Conservation (phyloP, 2,888 invertebrate species). For the Erebia aethiops region DNA sequence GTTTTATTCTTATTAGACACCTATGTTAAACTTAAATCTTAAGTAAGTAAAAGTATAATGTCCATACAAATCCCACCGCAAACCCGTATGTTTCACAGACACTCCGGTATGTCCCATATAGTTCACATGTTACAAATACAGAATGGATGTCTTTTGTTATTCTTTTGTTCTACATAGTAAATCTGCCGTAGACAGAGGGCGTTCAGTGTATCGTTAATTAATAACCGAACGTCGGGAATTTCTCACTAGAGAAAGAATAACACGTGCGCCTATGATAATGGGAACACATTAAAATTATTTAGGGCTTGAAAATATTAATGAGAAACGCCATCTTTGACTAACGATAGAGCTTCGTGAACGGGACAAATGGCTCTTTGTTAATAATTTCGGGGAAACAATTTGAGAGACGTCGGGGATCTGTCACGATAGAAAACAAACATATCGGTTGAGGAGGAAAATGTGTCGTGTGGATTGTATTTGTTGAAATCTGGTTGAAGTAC, state of each 20-base stretch:
- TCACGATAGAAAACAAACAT: slow-evolving; percentile 26
- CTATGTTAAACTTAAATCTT: background rate
- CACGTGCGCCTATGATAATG: slow-evolving; percentile 73
- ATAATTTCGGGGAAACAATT: slow-evolving; percentile 39
- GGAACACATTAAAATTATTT: slow-evolving; percentile 75
- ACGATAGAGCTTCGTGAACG: slow-evolving; percentile 50
- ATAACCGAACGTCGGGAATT: slow-evolving; percentile 61
- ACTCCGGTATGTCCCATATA: slow-evolving; percentile 53
- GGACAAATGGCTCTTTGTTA: slow-evolving; percentile 41
- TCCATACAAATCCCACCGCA: slow-evolving; percentile 48
- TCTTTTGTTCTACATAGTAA: slow-evolving; percentile 76
- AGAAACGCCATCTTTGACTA: slow-evolving; percentile 64
- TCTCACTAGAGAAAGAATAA: slow-evolving; percentile 58
- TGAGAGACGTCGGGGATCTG: slow-evolving; percentile 26
- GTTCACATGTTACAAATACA: slow-evolving; percentile 69
- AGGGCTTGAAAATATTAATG: slow-evolving; percentile 69
- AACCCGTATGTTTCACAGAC: slow-evolving; percentile 46
- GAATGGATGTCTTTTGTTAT: slow-evolving; percentile 79
- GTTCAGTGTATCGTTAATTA: slow-evolving; percentile 63
- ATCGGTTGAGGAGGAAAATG: slow-evolving; percentile 5
- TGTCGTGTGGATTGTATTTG: slow-evolving; percentile 3
- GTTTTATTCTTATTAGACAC: background rate
- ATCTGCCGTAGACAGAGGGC: slow-evolving; percentile 68
- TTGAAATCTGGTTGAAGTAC: background rate
- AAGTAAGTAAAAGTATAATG: slow-evolving; percentile 7